These are phyloP conservation scores for Zaprionus capensis DNA, from an alignment of 1,140 invertebrate species.

Conservation along the genomic window DNA sequence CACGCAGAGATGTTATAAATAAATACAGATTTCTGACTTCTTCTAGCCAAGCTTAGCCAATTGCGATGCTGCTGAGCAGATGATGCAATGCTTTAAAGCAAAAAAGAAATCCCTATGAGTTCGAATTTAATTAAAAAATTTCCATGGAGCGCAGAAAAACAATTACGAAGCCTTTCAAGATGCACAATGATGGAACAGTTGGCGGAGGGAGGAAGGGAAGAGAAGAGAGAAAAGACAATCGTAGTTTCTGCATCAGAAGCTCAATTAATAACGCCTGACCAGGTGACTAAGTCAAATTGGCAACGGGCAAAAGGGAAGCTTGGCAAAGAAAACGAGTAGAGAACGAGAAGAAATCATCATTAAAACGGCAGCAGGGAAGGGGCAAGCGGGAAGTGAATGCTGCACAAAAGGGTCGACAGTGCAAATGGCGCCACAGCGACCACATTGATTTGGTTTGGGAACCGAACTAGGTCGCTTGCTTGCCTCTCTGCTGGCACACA, in stretches of 20 bases:
- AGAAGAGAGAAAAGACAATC: constrained; percentile 43
- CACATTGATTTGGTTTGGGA: constrained; percentile 76
- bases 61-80: not conserved
- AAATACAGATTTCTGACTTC: not conserved
- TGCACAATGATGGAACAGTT: constrained; percentile 20
- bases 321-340: constrained; percentile 17
- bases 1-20: constrained; percentile 14
- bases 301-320: constrained; percentile 28
- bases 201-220: constrained; percentile 4
- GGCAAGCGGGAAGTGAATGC: constrained; percentile 16
- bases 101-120: not conserved
- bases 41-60: not conserved
- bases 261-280: constrained; percentile 77
- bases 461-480: constrained; percentile 66
- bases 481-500: constrained; percentile 38
- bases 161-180: constrained; percentile 63
- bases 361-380: constrained; percentile 17
- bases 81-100: constrained; percentile 16
- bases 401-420: constrained; percentile 72
- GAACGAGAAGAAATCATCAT: constrained; percentile 53
- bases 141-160: constrained; percentile 67
- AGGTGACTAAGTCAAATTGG: constrained; percentile 64
- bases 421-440: constrained; percentile 76
- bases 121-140: constrained; percentile 74
- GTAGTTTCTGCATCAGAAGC: constrained; percentile 66